Evolutionary conservation across 2,113 vertebrate species (phyloP).

Genomic region (Theristicus caerulescens): DNA sequence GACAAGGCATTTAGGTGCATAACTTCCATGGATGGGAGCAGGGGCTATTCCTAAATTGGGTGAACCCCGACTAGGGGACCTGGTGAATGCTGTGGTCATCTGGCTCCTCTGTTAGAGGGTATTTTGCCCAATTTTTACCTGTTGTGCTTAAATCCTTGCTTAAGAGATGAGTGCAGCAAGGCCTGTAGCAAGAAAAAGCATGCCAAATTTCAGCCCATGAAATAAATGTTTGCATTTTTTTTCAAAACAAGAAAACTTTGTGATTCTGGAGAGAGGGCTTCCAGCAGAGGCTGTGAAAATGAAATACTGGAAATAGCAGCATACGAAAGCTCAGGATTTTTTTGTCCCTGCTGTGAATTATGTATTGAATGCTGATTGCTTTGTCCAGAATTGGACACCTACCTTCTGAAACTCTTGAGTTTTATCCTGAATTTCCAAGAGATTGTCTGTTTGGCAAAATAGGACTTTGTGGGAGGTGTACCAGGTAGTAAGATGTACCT

Average conservation of each 20-base stretch:
- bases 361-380: conserved; percentile 47
- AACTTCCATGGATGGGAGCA: background rate
- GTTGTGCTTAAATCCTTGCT: background rate
- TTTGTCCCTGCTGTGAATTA: conserved; percentile 51
- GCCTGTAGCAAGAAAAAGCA: background rate
- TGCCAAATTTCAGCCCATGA: background rate
- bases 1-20: background rate
- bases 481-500: background rate
- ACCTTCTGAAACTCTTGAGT: background rate
- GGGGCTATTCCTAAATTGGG: background rate
- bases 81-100: background rate
- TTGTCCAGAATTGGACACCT: conserved; percentile 6
- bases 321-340: background rate
- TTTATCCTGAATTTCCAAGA: background rate
- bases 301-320: conserved; percentile 35
- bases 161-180: background rate
- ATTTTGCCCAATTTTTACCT: background rate
- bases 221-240: background rate
- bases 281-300: conserved; percentile 43
- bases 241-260: conserved; percentile 16
- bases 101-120: background rate
- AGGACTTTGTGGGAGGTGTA: background rate
- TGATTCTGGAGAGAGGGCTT: background rate
- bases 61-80: background rate
- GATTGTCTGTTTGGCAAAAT: background rate